Evolutionary conservation across 2,113 vertebrate genomes (phyloP).

Genomic region (Copsychus sechellarum): DNA sequence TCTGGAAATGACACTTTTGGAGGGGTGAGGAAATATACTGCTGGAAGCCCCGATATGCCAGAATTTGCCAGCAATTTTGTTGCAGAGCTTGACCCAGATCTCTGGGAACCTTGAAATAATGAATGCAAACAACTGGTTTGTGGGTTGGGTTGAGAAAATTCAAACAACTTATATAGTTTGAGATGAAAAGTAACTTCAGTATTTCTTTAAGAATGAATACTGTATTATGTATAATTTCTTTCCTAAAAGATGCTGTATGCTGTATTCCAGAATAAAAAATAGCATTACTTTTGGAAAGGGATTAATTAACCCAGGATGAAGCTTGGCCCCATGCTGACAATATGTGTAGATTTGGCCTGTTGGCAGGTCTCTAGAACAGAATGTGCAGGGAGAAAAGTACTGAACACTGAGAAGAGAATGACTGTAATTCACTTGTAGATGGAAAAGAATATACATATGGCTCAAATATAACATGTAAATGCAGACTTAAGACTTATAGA

Average conservation of each 20-base stretch:
- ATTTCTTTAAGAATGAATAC: background rate
- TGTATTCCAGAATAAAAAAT: background rate
- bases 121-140: background rate
- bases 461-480: background rate
- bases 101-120: background rate
- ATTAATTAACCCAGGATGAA: background rate
- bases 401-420: background rate
- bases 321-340: background rate
- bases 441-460: background rate
- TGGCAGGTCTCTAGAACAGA: background rate
- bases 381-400: background rate
- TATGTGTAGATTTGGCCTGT: background rate
- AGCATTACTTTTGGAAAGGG: background rate
- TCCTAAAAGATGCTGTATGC: background rate
- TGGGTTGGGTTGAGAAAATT: background rate
- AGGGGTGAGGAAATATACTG: background rate
- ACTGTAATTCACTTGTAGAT: background rate
- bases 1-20: background rate
- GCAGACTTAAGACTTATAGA: background rate
- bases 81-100: background rate
- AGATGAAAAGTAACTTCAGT: background rate
- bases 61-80: background rate
- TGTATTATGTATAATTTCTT: background rate
- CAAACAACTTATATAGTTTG: background rate
- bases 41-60: background rate